These are phyloP conservation scores for Oceanites oceanicus DNA, from an alignment of 2,113 vertebrate genomes.

Conservation along the genomic window DNA sequence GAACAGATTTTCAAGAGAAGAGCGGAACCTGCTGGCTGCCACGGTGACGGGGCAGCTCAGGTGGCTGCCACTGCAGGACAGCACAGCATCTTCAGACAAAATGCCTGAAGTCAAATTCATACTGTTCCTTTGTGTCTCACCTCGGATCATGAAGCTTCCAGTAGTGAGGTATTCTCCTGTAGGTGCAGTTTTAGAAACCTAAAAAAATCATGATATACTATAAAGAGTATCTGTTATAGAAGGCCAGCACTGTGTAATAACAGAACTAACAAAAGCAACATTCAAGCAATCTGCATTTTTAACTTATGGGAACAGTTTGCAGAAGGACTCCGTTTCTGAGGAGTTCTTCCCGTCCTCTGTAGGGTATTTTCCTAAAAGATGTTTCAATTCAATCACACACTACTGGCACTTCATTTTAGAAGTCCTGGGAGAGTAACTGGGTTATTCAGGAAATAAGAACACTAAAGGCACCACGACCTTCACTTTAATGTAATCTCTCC, in stretches of 20 bases:
- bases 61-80: neutral
- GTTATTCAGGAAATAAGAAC: neutral
- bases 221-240: neutral
- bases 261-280: neutral
- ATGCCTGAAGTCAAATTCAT: accelerated
- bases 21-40: neutral
- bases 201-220: neutral
- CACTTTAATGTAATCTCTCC: accelerated
- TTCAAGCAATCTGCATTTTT: neutral
- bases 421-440: neutral
- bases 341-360: neutral
- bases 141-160: slow-evolving; percentile 99
- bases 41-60: neutral
- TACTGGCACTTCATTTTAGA: neutral
- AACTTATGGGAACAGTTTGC: neutral
- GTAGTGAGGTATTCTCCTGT: slow-evolving; percentile 98
- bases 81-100: neutral
- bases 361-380: neutral
- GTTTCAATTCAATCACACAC: neutral
- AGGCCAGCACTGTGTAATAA: neutral
- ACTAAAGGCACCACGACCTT: accelerated
- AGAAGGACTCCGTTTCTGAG: accelerated
- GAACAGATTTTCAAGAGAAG: neutral
- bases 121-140: slow-evolving; percentile 61
- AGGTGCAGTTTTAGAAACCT: slow-evolving; percentile 98